A percentile compares a stretch with the other conserved stretches of the same genome.
Evolutionary conservation across 2,797 vertebrate genomes (phyloP).

Genomic region (Discoglossus pictus): DNA sequence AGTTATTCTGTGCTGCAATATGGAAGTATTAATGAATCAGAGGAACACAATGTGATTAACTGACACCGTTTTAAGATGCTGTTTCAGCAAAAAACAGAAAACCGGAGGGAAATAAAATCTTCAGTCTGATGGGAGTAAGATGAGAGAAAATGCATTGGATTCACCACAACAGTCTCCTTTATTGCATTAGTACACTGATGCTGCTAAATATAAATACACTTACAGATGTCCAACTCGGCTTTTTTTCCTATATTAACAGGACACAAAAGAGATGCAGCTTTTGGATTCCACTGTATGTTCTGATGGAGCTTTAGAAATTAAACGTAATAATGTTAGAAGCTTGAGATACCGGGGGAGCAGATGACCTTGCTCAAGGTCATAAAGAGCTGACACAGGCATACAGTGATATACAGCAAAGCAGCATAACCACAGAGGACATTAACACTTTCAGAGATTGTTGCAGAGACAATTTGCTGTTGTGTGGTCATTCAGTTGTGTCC

Average conservation of each 20-base stretch:
- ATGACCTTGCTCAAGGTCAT: conserved; percentile 1
- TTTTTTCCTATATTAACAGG: no score
- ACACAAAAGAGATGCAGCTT: no score
- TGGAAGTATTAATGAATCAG: conserved; percentile 27
- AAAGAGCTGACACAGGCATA: not conserved
- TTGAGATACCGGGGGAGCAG: no score
- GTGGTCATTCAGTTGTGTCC: no score
- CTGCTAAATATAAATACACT: not conserved
- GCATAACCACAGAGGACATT: no score
- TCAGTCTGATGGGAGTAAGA: conserved; percentile 1
- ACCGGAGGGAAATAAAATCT: conserved; percentile 17
- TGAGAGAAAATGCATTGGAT: not conserved
- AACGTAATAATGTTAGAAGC: no score
- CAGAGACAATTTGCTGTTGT: not conserved
- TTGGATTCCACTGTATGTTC: no score
- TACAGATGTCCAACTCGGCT: no score
- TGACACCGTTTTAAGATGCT: conserved; percentile 22
- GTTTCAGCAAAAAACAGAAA: conserved; percentile 19
- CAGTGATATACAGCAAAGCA: no score
- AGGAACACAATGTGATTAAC: conserved; percentile 32
- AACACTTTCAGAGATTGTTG: not conserved
- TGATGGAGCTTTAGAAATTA: no score
- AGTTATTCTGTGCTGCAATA: conserved; percentile 21
- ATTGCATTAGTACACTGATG: conserved; percentile 17
- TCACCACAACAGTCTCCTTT: not conserved